phyloP scores from a whole-genome alignment of 1,140 invertebrate species.

The Drosophila gunungcola region DNA sequence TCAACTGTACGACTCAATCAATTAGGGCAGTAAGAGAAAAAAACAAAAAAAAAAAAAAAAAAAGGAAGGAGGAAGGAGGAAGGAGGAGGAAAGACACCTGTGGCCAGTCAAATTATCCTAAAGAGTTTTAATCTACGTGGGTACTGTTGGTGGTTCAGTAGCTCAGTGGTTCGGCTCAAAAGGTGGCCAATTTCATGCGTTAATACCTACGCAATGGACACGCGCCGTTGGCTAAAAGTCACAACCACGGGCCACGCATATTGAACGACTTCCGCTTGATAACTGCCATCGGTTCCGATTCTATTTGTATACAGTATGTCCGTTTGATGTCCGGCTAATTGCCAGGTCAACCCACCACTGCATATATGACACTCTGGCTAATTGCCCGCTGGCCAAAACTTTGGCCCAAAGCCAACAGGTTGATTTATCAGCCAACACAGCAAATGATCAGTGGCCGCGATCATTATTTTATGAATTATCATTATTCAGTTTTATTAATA shows the following conservation, averaged over 20 bases:
- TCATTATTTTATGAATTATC: not conserved
- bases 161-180: conserved; percentile 6
- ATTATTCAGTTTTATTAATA: not conserved
- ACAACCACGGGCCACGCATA: conserved; percentile 64
- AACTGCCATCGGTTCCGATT: conserved; percentile 32
- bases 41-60: not conserved
- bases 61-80: not conserved
- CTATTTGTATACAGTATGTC: conserved; percentile 1
- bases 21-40: conserved; percentile 12
- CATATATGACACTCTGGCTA: conserved; percentile 67
- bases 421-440: conserved; percentile 18
- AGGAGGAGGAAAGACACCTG: conserved; percentile 41
- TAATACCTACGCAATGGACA: conserved; percentile 70
- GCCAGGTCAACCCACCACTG: conserved; percentile 70
- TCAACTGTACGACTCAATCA: conserved; percentile 30
- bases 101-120: conserved; percentile 37
- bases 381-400: conserved; percentile 42
- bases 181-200: conserved; percentile 74
- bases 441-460: conserved; percentile 11
- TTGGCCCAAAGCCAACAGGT: conserved; percentile 32
- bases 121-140: conserved; percentile 66
- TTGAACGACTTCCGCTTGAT: conserved; percentile 73
- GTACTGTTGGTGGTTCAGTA: conserved; percentile 18
- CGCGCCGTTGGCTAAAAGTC: conserved; percentile 48
- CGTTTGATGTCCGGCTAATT: conserved; percentile 48